Evolutionary conservation across 2,888 invertebrate species (phyloP), one percentile per base, ranked within the genome.

Genomic region (Coremacera marginata): DNA sequence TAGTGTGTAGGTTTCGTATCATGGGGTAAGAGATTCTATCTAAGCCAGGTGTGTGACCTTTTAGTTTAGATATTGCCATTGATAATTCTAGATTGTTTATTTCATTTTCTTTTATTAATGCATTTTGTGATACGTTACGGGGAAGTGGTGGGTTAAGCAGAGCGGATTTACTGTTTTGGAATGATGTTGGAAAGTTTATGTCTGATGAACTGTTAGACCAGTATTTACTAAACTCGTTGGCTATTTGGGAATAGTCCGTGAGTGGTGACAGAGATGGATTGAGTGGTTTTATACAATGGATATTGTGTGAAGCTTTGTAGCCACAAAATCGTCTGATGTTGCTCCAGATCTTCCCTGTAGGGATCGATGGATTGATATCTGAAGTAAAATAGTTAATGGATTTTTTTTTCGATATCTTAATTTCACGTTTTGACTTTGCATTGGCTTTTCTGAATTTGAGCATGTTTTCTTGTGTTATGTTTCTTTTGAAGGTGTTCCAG

Each of bases 191-290:
- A 19, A 77, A 77, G 7, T 62, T 34, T 0, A 11, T 7, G 31
- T 63, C 55, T 3, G 19, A 62, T 9, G 73, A 73, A 16, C 34
- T 68, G 1, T 37, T 3, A 3, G 78, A 78, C 70, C 75, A 78
- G 25, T 4, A 73, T 37, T 44, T 37, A 14, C 16, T 57, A 7
- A 76, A 34, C 14, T 67, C 70, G 19, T 72, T 78, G 0, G 70
- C 34, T 14, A 76, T 76, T 44, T 70, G 63, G 5, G 1, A 14
- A 25, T 16, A 7, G 31, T 71, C 11, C 3, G 60, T 70, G 49
- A 74, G 1, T 2, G 8, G 16, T 2, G 22, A n/a, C n/a, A n/a
- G n/a, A n/a, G n/a, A n/a, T n/a, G n/a, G n/a, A n/a, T n/a, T n/a
- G n/a, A n/a, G n/a, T n/a, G n/a, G n/a, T n/a, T n/a, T n/a, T n/a